Conservation (phyloP, 1,140 invertebrate genomes). For the Drosophila littoralis region DNA sequence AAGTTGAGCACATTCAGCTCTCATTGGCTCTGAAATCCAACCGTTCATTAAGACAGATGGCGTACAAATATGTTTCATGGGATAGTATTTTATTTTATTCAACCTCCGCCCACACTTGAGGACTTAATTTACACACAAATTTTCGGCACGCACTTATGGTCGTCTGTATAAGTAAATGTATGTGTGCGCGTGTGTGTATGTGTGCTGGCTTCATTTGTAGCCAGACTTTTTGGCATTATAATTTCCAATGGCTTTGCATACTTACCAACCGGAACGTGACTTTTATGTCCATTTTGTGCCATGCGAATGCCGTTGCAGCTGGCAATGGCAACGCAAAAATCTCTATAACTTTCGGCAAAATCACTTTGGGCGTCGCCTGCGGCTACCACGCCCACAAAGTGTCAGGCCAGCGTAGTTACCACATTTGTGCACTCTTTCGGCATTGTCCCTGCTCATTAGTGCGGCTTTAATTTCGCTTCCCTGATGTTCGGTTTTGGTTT, state of each 20-base stretch:
- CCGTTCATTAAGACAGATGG: too few species aligned
- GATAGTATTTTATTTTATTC: constrained; percentile 2
- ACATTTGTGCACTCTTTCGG: constrained; percentile 65
- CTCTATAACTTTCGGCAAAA: constrained; percentile 75
- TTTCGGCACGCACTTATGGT: constrained; percentile 3
- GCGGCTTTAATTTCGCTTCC: constrained; percentile 74
- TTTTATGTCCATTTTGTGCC: constrained; percentile 57
- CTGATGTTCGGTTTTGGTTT: constrained; percentile 54
- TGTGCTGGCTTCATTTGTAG: constrained; percentile 28
- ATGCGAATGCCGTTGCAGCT: constrained; percentile 23
- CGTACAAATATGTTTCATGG: neutral
- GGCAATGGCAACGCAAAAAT: constrained; percentile 26
- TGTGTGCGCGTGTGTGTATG: neutral
- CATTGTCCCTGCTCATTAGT: constrained; percentile 78
- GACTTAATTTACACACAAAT: constrained; percentile 32
- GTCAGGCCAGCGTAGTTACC: constrained; percentile 38
- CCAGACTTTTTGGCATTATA: constrained; percentile 28
- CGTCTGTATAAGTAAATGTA: neutral
- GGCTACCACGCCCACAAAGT: constrained; percentile 27
- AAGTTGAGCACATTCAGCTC: neutral
- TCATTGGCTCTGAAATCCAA: too few species aligned
- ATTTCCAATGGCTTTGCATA: constrained; percentile 12
- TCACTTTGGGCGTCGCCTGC: constrained; percentile 58
- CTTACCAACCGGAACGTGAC: constrained; percentile 56
- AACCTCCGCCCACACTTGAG: constrained; percentile 5